Conservation (phyloP, 2,797 vertebrate genomes). For the Hoplostethus atlanticus region DNA sequence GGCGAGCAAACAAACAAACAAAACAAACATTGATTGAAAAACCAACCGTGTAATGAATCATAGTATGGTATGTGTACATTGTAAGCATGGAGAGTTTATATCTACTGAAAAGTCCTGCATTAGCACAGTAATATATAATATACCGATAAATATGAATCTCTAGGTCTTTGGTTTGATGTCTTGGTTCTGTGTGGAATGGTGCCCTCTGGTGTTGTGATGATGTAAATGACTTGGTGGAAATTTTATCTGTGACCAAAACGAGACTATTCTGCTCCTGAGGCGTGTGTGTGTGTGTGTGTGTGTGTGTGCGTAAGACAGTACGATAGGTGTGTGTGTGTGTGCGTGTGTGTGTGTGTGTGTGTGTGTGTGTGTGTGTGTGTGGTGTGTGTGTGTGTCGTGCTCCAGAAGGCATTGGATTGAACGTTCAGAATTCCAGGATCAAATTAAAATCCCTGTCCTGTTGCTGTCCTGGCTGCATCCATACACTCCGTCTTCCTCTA, state of each 20-base stretch:
- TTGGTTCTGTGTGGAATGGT: constrained; percentile 85
- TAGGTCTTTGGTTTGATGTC: constrained; percentile 85
- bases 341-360: too few species aligned
- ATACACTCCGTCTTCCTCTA: constrained; percentile 24
- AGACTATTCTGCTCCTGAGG: constrained; percentile 72
- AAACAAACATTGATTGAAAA: constrained; percentile 69
- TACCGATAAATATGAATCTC: constrained; percentile 83
- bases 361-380: constrained; percentile 8
- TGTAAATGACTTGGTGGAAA: constrained; percentile 81
- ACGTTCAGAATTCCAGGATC: constrained; percentile 41
- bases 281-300: constrained; percentile 51
- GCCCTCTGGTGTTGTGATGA: constrained; percentile 85
- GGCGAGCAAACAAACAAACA: constrained; percentile 54
- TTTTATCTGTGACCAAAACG: constrained; percentile 82
- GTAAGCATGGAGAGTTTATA: constrained; percentile 90
- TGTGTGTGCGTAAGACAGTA: constrained; percentile 16
- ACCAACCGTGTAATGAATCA: constrained; percentile 81
- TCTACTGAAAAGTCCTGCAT: constrained; percentile 88
- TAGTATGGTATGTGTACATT: constrained; percentile 88
- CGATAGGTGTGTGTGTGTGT: constrained; percentile 22
- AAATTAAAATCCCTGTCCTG: constrained; percentile 23
- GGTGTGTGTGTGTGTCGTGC: not conserved
- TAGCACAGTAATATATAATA: constrained; percentile 87
- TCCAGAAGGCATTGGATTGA: constrained; percentile 3
- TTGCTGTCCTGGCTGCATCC: constrained; percentile 32